Evolutionary conservation across 2,113 vertebrate genomes (phyloP), one percentile per base, ranked within the genome.

Genomic region (Semicossyphus pulcher): DNA sequence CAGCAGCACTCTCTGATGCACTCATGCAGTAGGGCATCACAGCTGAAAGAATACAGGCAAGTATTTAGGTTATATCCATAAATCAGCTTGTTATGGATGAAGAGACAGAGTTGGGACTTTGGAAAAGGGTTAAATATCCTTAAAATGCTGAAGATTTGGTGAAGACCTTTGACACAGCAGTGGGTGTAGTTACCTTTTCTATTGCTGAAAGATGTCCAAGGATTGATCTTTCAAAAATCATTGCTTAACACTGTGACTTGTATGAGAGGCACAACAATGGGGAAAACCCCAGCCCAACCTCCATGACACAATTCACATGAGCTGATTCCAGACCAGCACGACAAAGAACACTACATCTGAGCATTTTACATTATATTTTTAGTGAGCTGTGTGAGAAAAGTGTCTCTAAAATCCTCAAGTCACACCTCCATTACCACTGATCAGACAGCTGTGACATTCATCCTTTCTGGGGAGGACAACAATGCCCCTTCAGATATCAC

Each of bases 201-300:
- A 41, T 16, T 41, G 14, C 18, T 7, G 2, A n/a, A 44, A 37
- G 36, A 14, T 37, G 4, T 14, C 36, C 12, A 3, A n/a, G 12
- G 16, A 44, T n/a, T 20, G 18, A 10, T 32, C 20, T 32, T 32
- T 18, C 10, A 8, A 5, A 11, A 56, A 7, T 9, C 14, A n/a
- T 8, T 7, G 28, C 39, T 34, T 7, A 31, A 6, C 20, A 45
- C 28, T 34, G 64, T n/a, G 37, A 34, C 52, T 45, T n/a, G 29
- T 2, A 31, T 23, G 25, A 60, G 44, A 42, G 45, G 36, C 45
- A 32, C 56, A 60, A 36, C n/a, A n/a, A 49, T 25, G 20, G 71
- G 39, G 51, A 14, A 28, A 32, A 34, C 31, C 51, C 47, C 56
- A 18, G 48, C 28, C 45, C 32, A 37, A 7, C 8, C 45, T 53